These are phyloP conservation scores for Panagrolaimus sp. DNA, from an alignment of 1,140 invertebrate species.

Conservation along the genomic window DNA sequence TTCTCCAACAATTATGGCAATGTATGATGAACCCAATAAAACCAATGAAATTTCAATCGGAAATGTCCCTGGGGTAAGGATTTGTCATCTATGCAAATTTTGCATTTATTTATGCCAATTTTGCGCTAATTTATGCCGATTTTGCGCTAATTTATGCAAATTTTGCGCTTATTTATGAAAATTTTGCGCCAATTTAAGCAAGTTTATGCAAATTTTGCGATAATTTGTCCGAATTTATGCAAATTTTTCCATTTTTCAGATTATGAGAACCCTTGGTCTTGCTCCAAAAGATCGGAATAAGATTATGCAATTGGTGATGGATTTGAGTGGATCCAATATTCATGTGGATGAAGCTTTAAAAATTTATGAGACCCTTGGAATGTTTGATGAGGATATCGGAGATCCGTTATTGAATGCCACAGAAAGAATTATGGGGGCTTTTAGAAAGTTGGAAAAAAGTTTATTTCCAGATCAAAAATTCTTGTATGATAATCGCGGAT, in stretches of 20 bases:
- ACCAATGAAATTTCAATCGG: too few relatives aligned
- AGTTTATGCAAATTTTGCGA: too few relatives aligned
- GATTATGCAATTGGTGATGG: constrained; percentile 2
- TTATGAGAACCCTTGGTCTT: constrained; percentile 5
- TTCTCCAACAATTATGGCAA: constrained; percentile 10
- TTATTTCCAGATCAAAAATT: background rate
- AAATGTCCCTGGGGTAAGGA: too few relatives aligned
- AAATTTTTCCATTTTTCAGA: too few relatives aligned
- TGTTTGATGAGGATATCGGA: background rate
- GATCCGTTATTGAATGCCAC: background rate
- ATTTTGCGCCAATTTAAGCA: too few relatives aligned
- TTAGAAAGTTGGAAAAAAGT: background rate
- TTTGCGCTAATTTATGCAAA: too few relatives aligned
- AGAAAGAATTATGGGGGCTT: background rate
- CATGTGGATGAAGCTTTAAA: constrained; percentile 15
- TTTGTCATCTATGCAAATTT: too few relatives aligned
- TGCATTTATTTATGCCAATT: too few relatives aligned
- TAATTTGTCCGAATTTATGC: too few relatives aligned
- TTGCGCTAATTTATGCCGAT: too few relatives aligned
- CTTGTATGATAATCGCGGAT: background rate
- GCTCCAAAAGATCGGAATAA: background rate
- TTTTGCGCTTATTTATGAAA: too few relatives aligned
- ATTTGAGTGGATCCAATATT: background rate
- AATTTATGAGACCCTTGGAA: constrained; percentile 9
- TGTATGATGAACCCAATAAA: constrained; percentile 1